phyloP scores from a whole-genome alignment of 2,797 vertebrate species.

The Orestias chungarensis region DNA sequence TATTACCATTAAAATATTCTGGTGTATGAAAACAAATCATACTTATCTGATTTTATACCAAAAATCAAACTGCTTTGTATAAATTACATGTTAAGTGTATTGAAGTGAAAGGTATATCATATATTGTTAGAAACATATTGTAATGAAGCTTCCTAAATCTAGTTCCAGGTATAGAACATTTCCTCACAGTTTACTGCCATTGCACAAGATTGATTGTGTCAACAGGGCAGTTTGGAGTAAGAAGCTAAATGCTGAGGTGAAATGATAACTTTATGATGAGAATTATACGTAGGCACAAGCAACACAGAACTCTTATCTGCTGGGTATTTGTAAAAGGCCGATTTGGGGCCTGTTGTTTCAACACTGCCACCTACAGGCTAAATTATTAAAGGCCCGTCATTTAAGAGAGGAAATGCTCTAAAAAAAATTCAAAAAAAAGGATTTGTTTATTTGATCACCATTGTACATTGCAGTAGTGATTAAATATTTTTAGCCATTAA shows the following conservation, averaged over 20 bases:
- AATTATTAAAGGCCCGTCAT: slow-evolving; percentile 16
- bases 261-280: neutral
- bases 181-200: neutral
- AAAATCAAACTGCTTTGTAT: neutral
- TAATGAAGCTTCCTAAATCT: neutral
- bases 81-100: neutral
- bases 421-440: neutral
- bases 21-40: neutral
- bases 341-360: slow-evolving; percentile 61
- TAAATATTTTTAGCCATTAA: too few relatives aligned
- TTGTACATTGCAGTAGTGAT: too few relatives aligned
- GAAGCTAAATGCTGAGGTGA: neutral
- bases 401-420: neutral
- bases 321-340: slow-evolving; percentile 10
- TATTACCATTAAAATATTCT: neutral
- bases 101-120: neutral
- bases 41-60: neutral
- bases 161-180: neutral
- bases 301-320: slow-evolving; percentile 8
- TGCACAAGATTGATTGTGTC: neutral
- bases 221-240: neutral
- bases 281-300: neutral
- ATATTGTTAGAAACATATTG: neutral
- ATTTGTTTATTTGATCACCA: neutral
- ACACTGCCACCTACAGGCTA: slow-evolving; percentile 78